Evolutionary conservation across 2,888 invertebrate species (phyloP).

Genomic region (Lasioglossum morio): DNA sequence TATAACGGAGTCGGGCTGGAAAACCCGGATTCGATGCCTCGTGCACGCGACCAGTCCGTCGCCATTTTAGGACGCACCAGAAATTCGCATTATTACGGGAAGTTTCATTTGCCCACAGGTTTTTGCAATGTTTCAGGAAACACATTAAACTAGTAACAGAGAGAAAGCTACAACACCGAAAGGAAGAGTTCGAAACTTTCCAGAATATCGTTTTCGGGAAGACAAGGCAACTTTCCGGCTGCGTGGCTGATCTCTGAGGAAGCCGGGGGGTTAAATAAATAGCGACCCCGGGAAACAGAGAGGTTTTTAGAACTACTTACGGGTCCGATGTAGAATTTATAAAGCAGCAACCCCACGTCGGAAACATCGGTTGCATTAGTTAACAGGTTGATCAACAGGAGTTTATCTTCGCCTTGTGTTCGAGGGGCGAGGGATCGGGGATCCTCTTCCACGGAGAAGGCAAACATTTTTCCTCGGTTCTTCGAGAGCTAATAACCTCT

Average conservation of each 20-base stretch:
- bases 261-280: not conserved
- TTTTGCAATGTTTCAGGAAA: not conserved
- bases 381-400: slow-evolving; percentile 51
- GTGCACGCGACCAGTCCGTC: not conserved
- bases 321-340: not conserved
- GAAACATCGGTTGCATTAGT: slow-evolving; percentile 40
- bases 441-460: slow-evolving; percentile 49
- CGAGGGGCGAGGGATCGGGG: not conserved
- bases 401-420: slow-evolving; percentile 32
- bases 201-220: not conserved
- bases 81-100: not conserved
- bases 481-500: slow-evolving; percentile 75
- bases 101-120: not conserved
- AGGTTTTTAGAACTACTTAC: slow-evolving; percentile 3
- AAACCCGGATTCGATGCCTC: slow-evolving; percentile 5
- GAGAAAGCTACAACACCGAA: not conserved
- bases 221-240: not conserved
- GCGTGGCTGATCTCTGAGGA: not conserved
- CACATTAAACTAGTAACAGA: not conserved
- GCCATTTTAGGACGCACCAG: not conserved
- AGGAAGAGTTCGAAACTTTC: not conserved
- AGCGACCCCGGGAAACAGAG: not conserved
- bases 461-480: slow-evolving; percentile 72
- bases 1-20: slow-evolving; percentile 25
- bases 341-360: not conserved